Base-by-base conservation (phyloP, 2,797 vertebrate species). In the Platyrinchus mystaceus region DNA sequence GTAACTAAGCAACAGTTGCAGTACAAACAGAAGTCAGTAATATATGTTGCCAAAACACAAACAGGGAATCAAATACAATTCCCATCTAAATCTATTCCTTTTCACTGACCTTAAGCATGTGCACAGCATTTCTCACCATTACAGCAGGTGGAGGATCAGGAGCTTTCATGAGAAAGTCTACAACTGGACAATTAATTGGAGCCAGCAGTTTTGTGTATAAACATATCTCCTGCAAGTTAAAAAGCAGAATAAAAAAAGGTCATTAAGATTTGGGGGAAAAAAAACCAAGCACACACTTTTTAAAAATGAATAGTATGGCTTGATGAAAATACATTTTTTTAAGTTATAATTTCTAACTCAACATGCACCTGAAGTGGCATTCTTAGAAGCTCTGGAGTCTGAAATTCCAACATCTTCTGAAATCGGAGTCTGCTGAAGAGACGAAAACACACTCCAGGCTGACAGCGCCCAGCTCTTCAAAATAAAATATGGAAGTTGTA, bases 181-280 rank as follows among this genome's bases (percentile, higher is more conserved):
- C 98, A 84, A 99, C 64, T 27, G 98, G 92, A 96, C 98, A 99
- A 60, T 97, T 98, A 77, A 98, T 85, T 43, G 99, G 99, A 71
- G 98, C 98, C 96, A 99, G 97, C 60, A 99, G 97, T 93, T 99
- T 99, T 93, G 99, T 99, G 97, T 99, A 98, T 63, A 99, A 98
- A 98, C 99, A 99, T 93, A 99, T 98, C 82, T 99, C 99, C 99
- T 99, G 55, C 78, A 89, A 98, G 58, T 82, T 50, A 95, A 77
- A 93, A 91, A 60, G 23, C 19, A 34, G 37, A 86, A 89, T 30
- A 47, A 24, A 56, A 53, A 44, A 73, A 30, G 2, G 32, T n/a
- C 8, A 21, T 56, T 53, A 56, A 56, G 37, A 84, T 7, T 34
- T 22, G 2, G 6, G 20, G 39, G 44, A 20, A 85, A 19, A 43